A percentile compares a stretch with the other conserved stretches of the same genome.
These are phyloP conservation scores for Nephrotoma flavescens DNA, from an alignment of 2,888 invertebrate genomes.

Conservation along the genomic window DNA sequence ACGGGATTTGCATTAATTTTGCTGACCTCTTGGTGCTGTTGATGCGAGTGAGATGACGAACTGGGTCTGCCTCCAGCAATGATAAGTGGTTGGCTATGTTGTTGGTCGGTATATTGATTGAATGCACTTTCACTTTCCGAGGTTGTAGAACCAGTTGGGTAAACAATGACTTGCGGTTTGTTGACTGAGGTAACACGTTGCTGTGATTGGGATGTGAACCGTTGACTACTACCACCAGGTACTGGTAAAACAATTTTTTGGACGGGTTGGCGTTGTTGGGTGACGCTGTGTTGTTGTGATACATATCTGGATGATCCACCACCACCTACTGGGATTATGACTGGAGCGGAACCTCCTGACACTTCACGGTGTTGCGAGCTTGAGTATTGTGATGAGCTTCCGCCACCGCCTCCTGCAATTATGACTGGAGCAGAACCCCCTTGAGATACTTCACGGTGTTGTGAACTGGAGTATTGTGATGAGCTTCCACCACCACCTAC, in stretches of 20 bases:
- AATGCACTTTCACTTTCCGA: not conserved
- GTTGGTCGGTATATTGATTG: not conserved
- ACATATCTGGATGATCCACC: constrained; percentile 14
- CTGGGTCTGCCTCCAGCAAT: not conserved
- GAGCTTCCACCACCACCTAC: not conserved
- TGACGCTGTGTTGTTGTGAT: constrained; percentile 22
- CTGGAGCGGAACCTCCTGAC: constrained; percentile 13
- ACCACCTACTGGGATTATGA: constrained; percentile 11
- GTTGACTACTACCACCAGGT: not conserved
- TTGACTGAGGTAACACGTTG: not conserved
- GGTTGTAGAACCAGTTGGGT: not conserved
- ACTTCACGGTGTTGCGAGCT: not conserved
- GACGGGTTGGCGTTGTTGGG: constrained; percentile 17
- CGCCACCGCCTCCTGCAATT: constrained; percentile 4
- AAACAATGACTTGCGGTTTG: not conserved
- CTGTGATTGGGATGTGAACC: not conserved
- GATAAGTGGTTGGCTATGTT: not conserved
- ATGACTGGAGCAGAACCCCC: not conserved
- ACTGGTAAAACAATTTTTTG: constrained; percentile 13
- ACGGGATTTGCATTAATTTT: not conserved
- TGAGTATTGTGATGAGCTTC: constrained; percentile 11
- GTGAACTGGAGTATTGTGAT: constrained; percentile 7
- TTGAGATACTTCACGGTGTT: constrained; percentile 8
- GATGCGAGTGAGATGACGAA: not conserved
- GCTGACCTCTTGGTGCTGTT: not conserved